A percentile compares a stretch with the other conserved stretches of the same genome.
phyloP scores from a whole-genome alignment of 2,888 invertebrate genomes.

The Xestobium rufovillosum region DNA sequence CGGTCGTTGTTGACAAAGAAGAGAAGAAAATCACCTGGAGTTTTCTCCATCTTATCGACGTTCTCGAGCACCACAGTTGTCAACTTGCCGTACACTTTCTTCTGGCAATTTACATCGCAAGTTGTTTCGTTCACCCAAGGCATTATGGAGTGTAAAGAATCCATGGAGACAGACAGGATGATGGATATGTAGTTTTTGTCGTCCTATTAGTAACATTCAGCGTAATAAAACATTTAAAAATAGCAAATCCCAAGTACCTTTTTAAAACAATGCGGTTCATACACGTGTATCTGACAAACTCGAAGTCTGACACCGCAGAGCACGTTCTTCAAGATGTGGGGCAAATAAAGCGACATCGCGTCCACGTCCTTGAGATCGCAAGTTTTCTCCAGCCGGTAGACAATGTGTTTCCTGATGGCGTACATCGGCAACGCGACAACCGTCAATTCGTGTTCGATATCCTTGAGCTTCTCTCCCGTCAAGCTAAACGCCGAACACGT shows the following conservation, averaged over 20 bases:
- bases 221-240: not conserved
- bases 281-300: conserved; percentile 34
- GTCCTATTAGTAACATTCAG: conserved; percentile 23
- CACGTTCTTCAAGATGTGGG: conserved; percentile 32
- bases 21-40: conserved; percentile 32
- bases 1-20: conserved; percentile 2
- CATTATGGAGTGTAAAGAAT: conserved; percentile 29
- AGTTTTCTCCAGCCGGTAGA: conserved; percentile 31
- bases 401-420: conserved; percentile 31
- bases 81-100: conserved; percentile 36
- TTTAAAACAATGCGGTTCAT: conserved; percentile 33
- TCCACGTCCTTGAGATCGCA: conserved; percentile 35
- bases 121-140: conserved; percentile 27
- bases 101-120: conserved; percentile 38
- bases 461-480: conserved; percentile 19
- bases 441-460: conserved; percentile 34
- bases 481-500: conserved; percentile 31
- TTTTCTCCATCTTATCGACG: conserved; percentile 32
- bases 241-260: no score
- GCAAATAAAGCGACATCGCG: conserved; percentile 34
- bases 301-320: conserved; percentile 34
- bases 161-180: conserved; percentile 32
- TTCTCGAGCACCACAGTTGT: conserved; percentile 36
- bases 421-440: conserved; percentile 37
- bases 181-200: conserved; percentile 31